Base-by-base conservation (phyloP, 2,888 invertebrate genomes). In the Euspilapteryx auroguttella region DNA sequence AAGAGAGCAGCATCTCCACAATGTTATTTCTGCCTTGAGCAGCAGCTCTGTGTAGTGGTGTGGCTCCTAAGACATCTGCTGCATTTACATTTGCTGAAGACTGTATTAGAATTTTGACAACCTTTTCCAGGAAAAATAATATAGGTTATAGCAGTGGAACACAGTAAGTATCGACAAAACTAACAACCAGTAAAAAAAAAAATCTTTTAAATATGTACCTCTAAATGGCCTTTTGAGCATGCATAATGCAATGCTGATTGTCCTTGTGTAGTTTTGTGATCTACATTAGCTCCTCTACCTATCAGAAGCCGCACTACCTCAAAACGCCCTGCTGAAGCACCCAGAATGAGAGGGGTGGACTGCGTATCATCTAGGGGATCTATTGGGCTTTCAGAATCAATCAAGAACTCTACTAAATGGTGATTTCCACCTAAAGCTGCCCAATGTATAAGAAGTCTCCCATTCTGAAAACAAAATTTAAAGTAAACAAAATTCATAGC, bases 161-260 rank as follows among this genome's bases (percentile, higher is more conserved):
- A 31, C 23, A 11, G 27, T 32, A 12, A 21, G 24, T 12, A 27
- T 10, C 11, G 24, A 12, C 15, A 37, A 23, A 11, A 22, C 25
- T 12, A 21, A 30, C 26, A 25, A 14, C 7, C 2, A 25, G 15
- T 22, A 22, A 9, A 4, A 22, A 4, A n/a, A n/a, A 5, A 22
- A 4, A 4, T 22, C 17, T 23, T n/a, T n/a, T n/a, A n/a, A 29
- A 32, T 28, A 30, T 43, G 45, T 57, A 87, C 87, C 58, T 85
- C 80, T 40, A 78, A 63, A 78, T 86, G 85, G 32, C 89, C 87
- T 64, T 92, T 93, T 1, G 92, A 93, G 34, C 89, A 86, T 23
- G 90, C 89, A 75, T 93, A 92, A 48, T 91, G 91, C 28, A 94
- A 57, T 6, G 91, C 78, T 21, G 89, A 85, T 56, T 93, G 91